phyloP scores from a whole-genome alignment of 1,140 invertebrate species.

The Temnothorax longispinosus region DNA sequence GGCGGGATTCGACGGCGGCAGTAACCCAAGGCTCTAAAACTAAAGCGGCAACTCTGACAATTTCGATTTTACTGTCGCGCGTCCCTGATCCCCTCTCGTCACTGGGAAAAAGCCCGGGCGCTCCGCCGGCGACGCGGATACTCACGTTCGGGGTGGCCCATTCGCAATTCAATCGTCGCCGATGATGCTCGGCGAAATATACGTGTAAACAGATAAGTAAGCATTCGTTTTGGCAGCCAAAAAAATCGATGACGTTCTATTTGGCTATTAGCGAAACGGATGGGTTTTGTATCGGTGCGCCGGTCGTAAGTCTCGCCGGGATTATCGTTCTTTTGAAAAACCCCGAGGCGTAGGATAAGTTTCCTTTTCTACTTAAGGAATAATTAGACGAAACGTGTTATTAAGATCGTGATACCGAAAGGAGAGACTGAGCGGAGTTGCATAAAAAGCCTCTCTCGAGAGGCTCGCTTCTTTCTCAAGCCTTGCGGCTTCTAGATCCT shows the following conservation, averaged over 20 bases:
- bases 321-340: background rate
- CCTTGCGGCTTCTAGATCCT: background rate
- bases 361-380: background rate
- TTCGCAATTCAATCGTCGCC: slow-evolving; percentile 72
- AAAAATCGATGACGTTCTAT: slow-evolving; percentile 4
- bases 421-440: background rate
- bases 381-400: background rate
- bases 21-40: slow-evolving; percentile 77
- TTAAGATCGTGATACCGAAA: background rate
- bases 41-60: slow-evolving; percentile 78
- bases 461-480: background rate
- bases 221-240: background rate
- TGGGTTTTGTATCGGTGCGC: too few relatives aligned
- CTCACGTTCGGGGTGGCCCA: slow-evolving; percentile 70
- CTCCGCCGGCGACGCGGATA: slow-evolving; percentile 65
- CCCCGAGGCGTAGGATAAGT: background rate
- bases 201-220: slow-evolving; percentile 66
- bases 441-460: background rate
- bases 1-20: slow-evolving; percentile 53
- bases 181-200: slow-evolving; percentile 50
- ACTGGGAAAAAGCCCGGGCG: slow-evolving; percentile 67
- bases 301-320: background rate
- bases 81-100: slow-evolving; percentile 73
- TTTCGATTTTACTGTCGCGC: slow-evolving; percentile 79
- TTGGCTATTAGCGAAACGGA: background rate